These are phyloP conservation scores for Crotalus horridus DNA, from an alignment of 2,113 vertebrate genomes.

Conservation along the genomic window DNA sequence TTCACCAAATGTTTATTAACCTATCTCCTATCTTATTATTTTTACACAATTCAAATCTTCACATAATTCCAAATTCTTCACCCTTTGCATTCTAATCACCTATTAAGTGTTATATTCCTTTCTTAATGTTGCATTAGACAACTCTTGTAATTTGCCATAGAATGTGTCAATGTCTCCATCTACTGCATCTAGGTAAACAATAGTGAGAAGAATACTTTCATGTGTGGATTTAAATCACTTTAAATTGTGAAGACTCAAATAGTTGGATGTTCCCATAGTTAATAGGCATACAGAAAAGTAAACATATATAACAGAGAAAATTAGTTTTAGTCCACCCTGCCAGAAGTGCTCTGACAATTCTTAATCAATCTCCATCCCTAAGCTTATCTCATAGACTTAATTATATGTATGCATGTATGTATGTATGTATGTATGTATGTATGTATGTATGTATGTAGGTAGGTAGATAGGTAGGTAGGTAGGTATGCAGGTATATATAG, in stretches of 20 bases:
- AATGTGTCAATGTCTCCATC: neutral
- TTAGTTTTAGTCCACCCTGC: neutral
- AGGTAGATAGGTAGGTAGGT: no score
- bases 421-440: no score
- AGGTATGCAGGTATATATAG: no score
- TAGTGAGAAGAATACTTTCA: no score
- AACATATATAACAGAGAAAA: neutral
- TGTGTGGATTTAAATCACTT: neutral
- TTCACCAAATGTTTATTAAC: neutral
- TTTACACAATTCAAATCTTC: neutral
- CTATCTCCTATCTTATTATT: neutral
- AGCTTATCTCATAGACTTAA: no score
- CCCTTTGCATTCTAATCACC: neutral
- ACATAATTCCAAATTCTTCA: neutral
- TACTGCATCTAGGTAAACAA: neutral
- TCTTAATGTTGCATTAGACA: neutral
- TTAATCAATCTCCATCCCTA: no score
- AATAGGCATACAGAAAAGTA: neutral
- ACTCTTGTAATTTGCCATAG: neutral
- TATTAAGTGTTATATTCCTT: neutral
- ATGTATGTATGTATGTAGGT: no score
- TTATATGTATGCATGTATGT: no score
- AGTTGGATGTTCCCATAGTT: neutral
- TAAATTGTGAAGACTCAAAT: neutral
- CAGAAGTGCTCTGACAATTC: no score